Evolutionary conservation across 2,888 invertebrate species (phyloP).

Genomic region (Prostheceraeus crozeri): DNA sequence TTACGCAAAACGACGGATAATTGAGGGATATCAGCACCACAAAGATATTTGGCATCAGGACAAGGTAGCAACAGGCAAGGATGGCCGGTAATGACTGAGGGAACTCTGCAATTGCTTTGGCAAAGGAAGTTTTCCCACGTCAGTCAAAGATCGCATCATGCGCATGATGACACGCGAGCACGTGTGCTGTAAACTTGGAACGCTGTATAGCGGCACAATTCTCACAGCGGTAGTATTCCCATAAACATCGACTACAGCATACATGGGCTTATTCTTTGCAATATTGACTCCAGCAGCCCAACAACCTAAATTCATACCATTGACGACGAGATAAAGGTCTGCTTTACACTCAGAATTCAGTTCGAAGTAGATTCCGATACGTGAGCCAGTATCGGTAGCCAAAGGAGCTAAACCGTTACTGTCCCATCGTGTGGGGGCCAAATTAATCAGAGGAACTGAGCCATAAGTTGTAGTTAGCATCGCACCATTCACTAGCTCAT

Average conservation of each 20-base stretch:
- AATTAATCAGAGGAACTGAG: background rate
- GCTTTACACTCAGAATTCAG: background rate
- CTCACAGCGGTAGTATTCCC: slow-evolving; percentile 33
- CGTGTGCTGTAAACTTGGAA: too few species aligned
- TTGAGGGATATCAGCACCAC: too few species aligned
- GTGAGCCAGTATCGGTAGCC: slow-evolving; percentile 13
- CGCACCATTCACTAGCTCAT: too few species aligned
- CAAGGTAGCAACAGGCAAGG: too few species aligned
- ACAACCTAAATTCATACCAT: slow-evolving; percentile 21
- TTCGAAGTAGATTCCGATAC: slow-evolving; percentile 9
- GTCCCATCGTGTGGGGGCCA: background rate
- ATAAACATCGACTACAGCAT: slow-evolving; percentile 37
- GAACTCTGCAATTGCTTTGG: too few species aligned
- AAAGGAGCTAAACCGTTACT: background rate
- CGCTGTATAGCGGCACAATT: slow-evolving; percentile 6
- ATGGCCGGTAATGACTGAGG: too few species aligned
- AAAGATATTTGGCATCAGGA: too few species aligned
- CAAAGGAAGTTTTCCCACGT: too few species aligned
- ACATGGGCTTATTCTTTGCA: background rate
- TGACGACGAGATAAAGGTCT: slow-evolving; percentile 17
- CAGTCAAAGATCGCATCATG: too few species aligned
- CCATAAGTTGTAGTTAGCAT: background rate
- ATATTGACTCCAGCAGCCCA: background rate
- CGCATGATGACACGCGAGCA: too few species aligned
- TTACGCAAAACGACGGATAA: too few species aligned